Evolutionary conservation across 2,113 vertebrate species (phyloP), one percentile per base, ranked within the genome.

Genomic region (Uria aalge): DNA sequence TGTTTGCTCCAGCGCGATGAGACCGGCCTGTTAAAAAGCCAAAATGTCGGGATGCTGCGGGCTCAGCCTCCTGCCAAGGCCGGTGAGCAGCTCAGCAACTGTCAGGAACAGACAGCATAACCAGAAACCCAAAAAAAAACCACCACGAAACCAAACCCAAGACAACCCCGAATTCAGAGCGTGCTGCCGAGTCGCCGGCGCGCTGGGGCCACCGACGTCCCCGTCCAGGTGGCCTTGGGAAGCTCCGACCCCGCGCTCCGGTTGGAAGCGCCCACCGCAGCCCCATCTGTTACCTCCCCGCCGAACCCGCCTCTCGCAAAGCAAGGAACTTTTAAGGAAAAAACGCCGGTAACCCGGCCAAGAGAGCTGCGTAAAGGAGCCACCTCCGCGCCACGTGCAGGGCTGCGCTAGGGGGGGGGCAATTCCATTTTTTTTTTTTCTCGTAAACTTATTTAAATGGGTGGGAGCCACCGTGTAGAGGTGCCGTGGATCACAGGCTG

Each of bases 11-110:
- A 96, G 95, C 73, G 96, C 94, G 83, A 95, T 97, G 91, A 95
- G 89, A 94, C 90, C 75, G 85, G 93, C 90, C 96, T 96, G 94
- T 82, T 97, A 90, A 94, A 97, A 97, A 95, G 95, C 96, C 97
- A 96, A 97, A 96, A 97, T 96, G 97, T 98, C 98, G 96, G 96
- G 92, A 96, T 94, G 97, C 94, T 93, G 96, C 88, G 93, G 96
- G 94, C 96, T 96, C 91, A 97, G 93, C 74, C 71, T 95, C 93
- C 96, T 95, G 97, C 97, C 96, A 97, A 88, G 94, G 94, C 95
- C 94, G 90, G 68, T 88, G 96, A 95, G 93, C 77, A 96, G 94
- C 92, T 95, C 94, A 85, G 90, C 90, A 96, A 97, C 93, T 85
- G 86, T 95, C 95, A 90, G 78, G 96, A 94, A 91, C 13, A 79